A percentile compares a stretch with the other conserved stretches of the same genome.
These are phyloP conservation scores for Melangyna quadrimaculata DNA, from an alignment of 2,888 invertebrate species.

Conservation along the genomic window DNA sequence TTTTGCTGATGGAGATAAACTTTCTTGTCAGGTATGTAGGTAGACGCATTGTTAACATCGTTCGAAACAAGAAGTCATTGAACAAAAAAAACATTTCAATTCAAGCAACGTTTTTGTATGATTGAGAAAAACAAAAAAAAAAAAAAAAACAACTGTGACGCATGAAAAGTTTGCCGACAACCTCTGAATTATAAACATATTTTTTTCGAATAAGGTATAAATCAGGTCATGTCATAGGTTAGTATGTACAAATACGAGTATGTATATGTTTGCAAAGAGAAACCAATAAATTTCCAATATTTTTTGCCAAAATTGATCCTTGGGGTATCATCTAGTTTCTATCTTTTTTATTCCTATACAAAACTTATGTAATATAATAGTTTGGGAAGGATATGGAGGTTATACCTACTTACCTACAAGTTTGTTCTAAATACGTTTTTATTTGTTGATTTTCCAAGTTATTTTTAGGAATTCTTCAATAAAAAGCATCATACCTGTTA, in stretches of 20 bases:
- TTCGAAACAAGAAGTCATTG: background rate
- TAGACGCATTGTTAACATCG: background rate
- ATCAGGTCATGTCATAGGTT: background rate
- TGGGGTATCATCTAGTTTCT: background rate
- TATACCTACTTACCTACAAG: no score
- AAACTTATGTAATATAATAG: background rate
- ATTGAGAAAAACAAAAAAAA: conserved; percentile 14
- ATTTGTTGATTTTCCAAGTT: background rate
- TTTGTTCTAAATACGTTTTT: background rate
- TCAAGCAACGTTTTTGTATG: background rate
- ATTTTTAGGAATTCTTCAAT: background rate
- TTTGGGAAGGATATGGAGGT: background rate
- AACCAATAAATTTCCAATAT: conserved; percentile 3
- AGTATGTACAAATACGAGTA: no score
- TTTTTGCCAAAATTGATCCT: background rate
- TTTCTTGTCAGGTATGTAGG: background rate
- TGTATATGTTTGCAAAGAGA: background rate
- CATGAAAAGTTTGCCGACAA: background rate
- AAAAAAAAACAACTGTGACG: no score
- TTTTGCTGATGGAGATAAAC: conserved; percentile 1
- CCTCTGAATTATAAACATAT: background rate
- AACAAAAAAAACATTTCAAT: background rate
- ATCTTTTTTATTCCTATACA: background rate
- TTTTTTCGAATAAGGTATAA: background rate
- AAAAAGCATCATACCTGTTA: background rate